Evolutionary conservation across 2,888 invertebrate species (phyloP), one percentile per base, ranked within the genome.

Genomic region (Ormyrus pomaceus): DNA sequence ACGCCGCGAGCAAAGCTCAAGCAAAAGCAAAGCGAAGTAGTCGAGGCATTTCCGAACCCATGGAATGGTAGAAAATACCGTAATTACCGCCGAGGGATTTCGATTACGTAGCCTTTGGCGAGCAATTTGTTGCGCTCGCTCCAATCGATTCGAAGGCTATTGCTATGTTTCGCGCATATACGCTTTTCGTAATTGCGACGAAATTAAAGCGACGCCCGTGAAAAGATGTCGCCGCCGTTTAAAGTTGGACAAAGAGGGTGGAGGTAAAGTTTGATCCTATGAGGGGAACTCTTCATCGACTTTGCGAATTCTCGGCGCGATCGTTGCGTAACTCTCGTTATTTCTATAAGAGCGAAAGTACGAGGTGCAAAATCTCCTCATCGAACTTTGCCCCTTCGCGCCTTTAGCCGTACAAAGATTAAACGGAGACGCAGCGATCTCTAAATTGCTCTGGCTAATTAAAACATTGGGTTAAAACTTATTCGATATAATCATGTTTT

Each of bases 181-280:
- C 48, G 61, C 13, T 61, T 10, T 13, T 10, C 53, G 56, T 58
- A 66, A 61, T 68, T 46, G 61, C 46, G 53, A 68, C 19, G n/a
- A 70, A 76, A 77, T 77, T 70, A 55, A 64, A 77, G 62, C 45
- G n/a, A 48, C n/a, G 34, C n/a, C 8, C n/a, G 48, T 13, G 51
- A 6, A 64, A 34, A 34, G 6, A 48, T 13, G 19, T 13, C 65
- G 9, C 19, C 8, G 53, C 5, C 10, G 8, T 8, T 13, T 50
- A 13, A 65, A 65, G 66, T 55, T 68, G 6, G 34, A 34, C 34
- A 34, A 34, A 34, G 34, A 2, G 34, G 34, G 34, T 3, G 34
- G 3, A 3, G 34, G 19, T 7, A 66, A 66, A 66, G 19, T 66
- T 66, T 34, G 53, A 34, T 11, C 11, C 11, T 1, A 34, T 11